These are phyloP conservation scores for Drosophila serrata DNA, from an alignment of 1,140 invertebrate species.

Conservation along the genomic window DNA sequence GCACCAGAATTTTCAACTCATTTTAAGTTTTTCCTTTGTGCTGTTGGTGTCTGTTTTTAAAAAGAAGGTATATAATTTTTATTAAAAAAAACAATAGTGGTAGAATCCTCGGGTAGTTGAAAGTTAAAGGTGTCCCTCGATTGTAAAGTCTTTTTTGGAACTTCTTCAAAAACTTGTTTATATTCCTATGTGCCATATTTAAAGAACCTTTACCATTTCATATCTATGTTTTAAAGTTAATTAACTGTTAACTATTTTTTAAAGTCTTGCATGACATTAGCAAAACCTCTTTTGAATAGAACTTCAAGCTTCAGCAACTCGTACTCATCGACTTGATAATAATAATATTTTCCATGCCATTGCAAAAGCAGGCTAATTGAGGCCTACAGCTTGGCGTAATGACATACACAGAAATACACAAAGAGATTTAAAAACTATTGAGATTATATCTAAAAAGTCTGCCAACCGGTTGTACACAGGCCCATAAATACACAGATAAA, in stretches of 20 bases:
- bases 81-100: not conserved
- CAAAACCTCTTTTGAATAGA: not conserved
- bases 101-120: not conserved
- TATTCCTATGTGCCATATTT: too few relatives aligned
- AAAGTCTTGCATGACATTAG: not conserved
- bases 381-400: conserved; percentile 20
- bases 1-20: conserved; percentile 75
- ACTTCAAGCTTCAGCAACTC: conserved; percentile 56
- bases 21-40: conserved; percentile 71
- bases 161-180: not conserved
- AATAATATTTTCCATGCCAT: conserved; percentile 48
- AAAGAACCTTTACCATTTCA: not conserved
- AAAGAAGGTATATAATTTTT: conserved; percentile 54
- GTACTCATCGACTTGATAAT: conserved; percentile 17
- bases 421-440: conserved; percentile 30
- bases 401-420: conserved; percentile 30
- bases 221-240: not conserved
- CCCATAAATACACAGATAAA: conserved; percentile 41
- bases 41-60: conserved; percentile 39
- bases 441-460: conserved; percentile 65
- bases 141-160: not conserved
- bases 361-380: conserved; percentile 63
- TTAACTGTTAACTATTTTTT: conserved; percentile 5
- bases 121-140: not conserved
- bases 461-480: conserved; percentile 61